These are phyloP conservation scores for Reinhardtius hippoglossoides DNA, from an alignment of 2,113 vertebrate species.

Conservation along the genomic window DNA sequence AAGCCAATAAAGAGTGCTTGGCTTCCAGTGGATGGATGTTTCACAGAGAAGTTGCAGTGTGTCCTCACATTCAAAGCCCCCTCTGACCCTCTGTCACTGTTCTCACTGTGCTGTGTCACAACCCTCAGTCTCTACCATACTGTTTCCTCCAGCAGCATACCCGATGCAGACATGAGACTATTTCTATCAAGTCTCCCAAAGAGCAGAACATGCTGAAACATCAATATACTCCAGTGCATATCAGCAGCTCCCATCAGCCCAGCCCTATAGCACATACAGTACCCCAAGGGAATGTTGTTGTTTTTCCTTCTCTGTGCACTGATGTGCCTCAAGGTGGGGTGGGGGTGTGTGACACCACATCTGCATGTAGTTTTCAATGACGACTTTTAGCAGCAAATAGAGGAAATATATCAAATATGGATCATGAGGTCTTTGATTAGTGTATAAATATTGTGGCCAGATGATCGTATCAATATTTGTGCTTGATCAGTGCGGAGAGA, in stretches of 20 bases:
- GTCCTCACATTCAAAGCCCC: neutral
- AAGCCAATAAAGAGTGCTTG: neutral
- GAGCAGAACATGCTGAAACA: constrained; percentile 31
- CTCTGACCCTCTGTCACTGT: neutral
- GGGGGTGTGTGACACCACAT: too few relatives aligned
- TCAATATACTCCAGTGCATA: constrained; percentile 16
- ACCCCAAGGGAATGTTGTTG: constrained; percentile 15
- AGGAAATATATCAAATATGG: too few relatives aligned
- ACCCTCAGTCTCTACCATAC: neutral
- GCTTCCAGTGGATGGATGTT: neutral
- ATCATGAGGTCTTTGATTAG: too few relatives aligned
- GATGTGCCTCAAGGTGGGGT: neutral
- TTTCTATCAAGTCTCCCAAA: constrained; percentile 35
- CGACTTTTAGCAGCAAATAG: neutral
- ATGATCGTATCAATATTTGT: too few relatives aligned
- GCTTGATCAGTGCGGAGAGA: too few relatives aligned
- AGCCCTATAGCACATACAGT: constrained; percentile 13
- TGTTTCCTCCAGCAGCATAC: constrained; percentile 4
- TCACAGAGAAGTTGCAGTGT: neutral
- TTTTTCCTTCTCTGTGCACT: constrained; percentile 14
- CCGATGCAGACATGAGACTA: neutral
- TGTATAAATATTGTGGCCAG: too few relatives aligned
- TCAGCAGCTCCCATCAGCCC: constrained; percentile 30
- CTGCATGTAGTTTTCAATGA: too few relatives aligned
- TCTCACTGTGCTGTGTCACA: constrained; percentile 4